Evolutionary conservation across 2,888 invertebrate genomes (phyloP).

Genomic region (Pristionchus japonicus): DNA sequence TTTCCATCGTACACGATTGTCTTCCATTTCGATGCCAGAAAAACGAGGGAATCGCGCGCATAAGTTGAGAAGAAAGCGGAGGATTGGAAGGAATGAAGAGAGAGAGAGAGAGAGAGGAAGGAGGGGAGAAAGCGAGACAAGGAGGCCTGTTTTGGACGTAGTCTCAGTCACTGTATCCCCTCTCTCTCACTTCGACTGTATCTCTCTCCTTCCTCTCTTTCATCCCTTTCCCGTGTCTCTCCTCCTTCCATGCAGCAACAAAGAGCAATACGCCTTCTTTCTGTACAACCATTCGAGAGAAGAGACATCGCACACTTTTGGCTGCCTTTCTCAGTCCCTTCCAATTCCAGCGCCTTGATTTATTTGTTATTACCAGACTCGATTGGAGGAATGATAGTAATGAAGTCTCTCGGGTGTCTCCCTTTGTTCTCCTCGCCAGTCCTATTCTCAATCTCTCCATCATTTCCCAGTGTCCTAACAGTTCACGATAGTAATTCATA

Average conservation of each 20-base stretch:
- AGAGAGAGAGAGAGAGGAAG: not conserved
- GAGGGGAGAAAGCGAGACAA: constrained; percentile 36
- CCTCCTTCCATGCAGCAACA: not conserved
- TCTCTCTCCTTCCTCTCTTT: not conserved
- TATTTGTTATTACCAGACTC: constrained; percentile 24
- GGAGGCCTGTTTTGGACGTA: constrained; percentile 7
- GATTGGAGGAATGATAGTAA: constrained; percentile 3
- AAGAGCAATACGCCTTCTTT: constrained; percentile 38
- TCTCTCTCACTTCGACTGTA: not conserved
- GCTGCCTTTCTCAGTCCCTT: constrained; percentile 31
- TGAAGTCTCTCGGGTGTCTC: constrained; percentile 8
- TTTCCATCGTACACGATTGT: constrained; percentile 36
- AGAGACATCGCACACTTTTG: constrained; percentile 14
- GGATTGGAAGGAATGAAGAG: constrained; percentile 21
- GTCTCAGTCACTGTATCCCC: not conserved
- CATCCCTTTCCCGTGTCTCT: not conserved
- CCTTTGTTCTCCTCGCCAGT: not conserved
- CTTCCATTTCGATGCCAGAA: constrained; percentile 36
- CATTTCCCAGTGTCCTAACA: not conserved
- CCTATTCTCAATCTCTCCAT: not conserved
- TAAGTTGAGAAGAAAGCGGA: constrained; percentile 39
- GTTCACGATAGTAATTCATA: not conserved
- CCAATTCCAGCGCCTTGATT: not conserved
- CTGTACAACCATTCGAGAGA: not conserved
- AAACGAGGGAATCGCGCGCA: constrained; percentile 20